Evolutionary conservation across 2,888 invertebrate genomes (phyloP), one percentile per base, ranked within the genome.

Genomic region (Mallateleia sp.): DNA sequence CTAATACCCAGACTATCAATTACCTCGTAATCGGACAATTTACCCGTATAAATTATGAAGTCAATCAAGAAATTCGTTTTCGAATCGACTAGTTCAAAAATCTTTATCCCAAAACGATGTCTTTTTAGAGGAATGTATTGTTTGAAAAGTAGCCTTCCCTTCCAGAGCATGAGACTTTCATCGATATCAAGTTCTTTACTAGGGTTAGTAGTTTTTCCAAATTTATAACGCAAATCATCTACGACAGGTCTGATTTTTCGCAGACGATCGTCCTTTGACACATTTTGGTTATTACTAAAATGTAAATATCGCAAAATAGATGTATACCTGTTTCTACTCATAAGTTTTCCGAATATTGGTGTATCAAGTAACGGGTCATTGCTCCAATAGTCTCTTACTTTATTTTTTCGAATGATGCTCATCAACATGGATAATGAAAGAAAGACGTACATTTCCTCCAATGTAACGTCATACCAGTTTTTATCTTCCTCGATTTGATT

Each of bases 1-100:
- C 75, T 64, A 25, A 85, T 64, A 54, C 81, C 85, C n/a, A 89
- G 47, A 64, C 38, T 47, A 67, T 67, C 81, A 56, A 83, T 75
- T 52, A 84, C 72, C 32, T 83, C 47, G 38, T 78, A 82, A 62
- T 82, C 78, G 28, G 83, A 69, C 22, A 60, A 34, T 38, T 62
- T n/a, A 2, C 77, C 77, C 0, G 72, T 78, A 25, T 86, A 80
- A 18, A 85, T 14, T 45, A 80, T 74, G 15, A 72, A 85, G 38
- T 66, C 52, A 32, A 83, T 47, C 38, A 88, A 66, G 15, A 83
- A 83, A 66, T 83, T n/a, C n/a, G n/a, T n/a, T n/a, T n/a, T n/a
- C n/a, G n/a, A n/a, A n/a, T n/a, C n/a, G n/a, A n/a, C n/a, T n/a
- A n/a, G n/a, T n/a, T n/a, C n/a, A n/a, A n/a, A n/a, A n/a, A n/a